Base-by-base conservation (phyloP, 2,797 vertebrate genomes). In the Clarias platycephalus region DNA sequence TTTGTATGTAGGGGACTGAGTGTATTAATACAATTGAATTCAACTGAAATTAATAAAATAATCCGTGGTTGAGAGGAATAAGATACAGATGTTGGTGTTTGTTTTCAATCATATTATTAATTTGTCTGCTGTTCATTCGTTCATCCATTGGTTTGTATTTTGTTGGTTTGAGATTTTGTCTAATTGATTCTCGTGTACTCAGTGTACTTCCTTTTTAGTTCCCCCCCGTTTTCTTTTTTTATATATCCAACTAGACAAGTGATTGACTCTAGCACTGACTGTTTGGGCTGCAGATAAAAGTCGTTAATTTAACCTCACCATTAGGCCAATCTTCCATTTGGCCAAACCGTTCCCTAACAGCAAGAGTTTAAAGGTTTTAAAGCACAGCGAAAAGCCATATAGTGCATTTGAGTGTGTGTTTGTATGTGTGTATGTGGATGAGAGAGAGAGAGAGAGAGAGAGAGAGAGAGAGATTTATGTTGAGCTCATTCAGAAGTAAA, bases 401-500 rank as follows among this genome's bases (percentile, higher is more conserved):
- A 26, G 40, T 79, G 58, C 55, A 44, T 24, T 40, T 40, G 22
- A n/a, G 60, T 72, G 10, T n/a, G n/a, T 15, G 24, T 53, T 12
- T 49, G 63, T 66, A 13, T 55, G 40, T 34, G 1, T 57, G 72
- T 58, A 31, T 68, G 20, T 6, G 66, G 9, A 57, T 34, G 62
- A 57, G 75, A 31, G 67, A 64, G 63, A 67, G 40, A 34, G 83
- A 49, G 64, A 84, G 84, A 83, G n/a, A n/a, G 62, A 57, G 75
- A 31, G 67, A 64, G 63, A 67, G 40, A 34, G 83, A 49, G 64
- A 84, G 84, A 83, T 86, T 88, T 81, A 84, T 84, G 85, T 74
- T 64, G 2, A 44, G 81, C 78, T 76, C 75, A 72, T 87, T 84
- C 80, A 77, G 80, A 87, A 79, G 64, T 80, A 72, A 87, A 89